These are phyloP conservation scores for Podarcis raffonei DNA, from an alignment of 2,113 vertebrate species.

Conservation along the genomic window DNA sequence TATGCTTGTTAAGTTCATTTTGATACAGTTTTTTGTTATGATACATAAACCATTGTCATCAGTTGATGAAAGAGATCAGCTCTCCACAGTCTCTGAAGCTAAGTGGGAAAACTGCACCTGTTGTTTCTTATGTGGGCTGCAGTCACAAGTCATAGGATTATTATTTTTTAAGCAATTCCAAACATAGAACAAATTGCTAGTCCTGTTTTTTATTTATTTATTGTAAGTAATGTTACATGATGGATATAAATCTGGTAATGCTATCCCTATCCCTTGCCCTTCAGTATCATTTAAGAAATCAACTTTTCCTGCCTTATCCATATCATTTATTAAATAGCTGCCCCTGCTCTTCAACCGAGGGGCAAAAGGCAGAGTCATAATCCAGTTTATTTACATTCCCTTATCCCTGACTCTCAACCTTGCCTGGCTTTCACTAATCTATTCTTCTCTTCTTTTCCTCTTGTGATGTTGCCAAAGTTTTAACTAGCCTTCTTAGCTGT, in stretches of 20 bases:
- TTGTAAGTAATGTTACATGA: not conserved
- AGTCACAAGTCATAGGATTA: too few species aligned
- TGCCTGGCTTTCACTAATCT: not conserved
- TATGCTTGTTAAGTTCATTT: not conserved
- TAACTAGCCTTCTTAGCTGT: not conserved
- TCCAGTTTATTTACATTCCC: not conserved
- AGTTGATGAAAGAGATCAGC: not conserved
- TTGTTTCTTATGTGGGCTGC: not conserved
- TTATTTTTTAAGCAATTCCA: not conserved
- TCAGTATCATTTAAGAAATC: not conserved
- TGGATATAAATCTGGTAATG: not conserved
- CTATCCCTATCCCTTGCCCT: not conserved
- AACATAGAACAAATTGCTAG: not conserved
- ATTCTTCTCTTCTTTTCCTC: not conserved
- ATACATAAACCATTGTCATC: not conserved
- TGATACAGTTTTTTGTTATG: not conserved
- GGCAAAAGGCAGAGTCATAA: not conserved
- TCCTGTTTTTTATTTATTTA: not conserved
- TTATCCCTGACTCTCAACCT: not conserved
- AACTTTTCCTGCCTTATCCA: not conserved
- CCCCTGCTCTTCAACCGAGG: too few species aligned
- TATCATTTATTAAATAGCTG: not conserved
- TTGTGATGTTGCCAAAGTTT: not conserved
- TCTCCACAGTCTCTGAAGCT: not conserved
- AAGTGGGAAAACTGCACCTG: not conserved